A percentile compares a stretch with the other conserved stretches of the same genome.
These are phyloP conservation scores for Temnothorax nylanderi DNA, from an alignment of 1,140 invertebrate genomes.

Conservation along the genomic window DNA sequence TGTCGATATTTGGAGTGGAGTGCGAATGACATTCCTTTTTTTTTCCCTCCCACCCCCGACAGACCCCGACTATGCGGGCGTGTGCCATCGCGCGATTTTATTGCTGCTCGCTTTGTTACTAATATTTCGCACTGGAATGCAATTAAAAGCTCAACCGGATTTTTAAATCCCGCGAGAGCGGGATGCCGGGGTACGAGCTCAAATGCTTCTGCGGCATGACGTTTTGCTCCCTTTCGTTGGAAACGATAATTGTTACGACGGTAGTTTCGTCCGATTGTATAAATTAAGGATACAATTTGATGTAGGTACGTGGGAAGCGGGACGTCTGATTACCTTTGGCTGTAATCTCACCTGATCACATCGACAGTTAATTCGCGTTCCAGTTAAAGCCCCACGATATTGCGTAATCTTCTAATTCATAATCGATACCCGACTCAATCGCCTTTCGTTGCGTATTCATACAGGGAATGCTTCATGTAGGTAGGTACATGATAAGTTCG, in stretches of 20 bases:
- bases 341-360: not conserved
- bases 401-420: slow-evolving; percentile 25
- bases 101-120: slow-evolving; percentile 54
- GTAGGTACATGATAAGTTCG: slow-evolving; percentile 2
- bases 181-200: not conserved
- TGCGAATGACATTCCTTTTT: slow-evolving; percentile 41
- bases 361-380: not conserved
- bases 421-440: not conserved
- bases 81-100: slow-evolving; percentile 31
- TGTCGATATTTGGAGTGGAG: slow-evolving; percentile 51
- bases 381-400: not conserved
- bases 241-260: not conserved
- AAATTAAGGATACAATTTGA: not conserved
- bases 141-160: slow-evolving; percentile 5
- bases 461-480: not conserved
- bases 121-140: slow-evolving; percentile 37
- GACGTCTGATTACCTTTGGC: not conserved
- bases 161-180: not conserved
- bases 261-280: not conserved
- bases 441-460: slow-evolving; percentile 25
- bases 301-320: no score
- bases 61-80: not conserved
- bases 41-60: not conserved
- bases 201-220: not conserved
- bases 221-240: not conserved